Evolutionary conservation across 2,113 vertebrate genomes (phyloP).

Genomic region (Xenopus borealis): DNA sequence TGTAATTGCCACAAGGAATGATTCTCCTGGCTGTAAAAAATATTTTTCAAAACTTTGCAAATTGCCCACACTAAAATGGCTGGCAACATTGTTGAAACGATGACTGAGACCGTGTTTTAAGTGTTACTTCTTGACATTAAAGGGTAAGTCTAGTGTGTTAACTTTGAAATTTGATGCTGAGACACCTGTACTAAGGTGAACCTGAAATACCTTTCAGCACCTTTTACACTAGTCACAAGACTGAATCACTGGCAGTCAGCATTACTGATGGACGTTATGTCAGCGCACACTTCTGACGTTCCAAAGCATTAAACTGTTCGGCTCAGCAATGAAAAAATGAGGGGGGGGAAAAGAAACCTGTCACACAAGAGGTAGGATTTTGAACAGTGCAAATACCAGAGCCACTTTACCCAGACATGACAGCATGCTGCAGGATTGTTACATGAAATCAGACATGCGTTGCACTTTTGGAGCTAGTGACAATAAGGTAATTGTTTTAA

Average conservation of each 20-base stretch:
- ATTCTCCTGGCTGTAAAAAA: no score
- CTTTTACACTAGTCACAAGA: constrained; percentile 21
- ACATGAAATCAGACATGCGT: constrained; percentile 41
- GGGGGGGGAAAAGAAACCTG: constrained; percentile 21
- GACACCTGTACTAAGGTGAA: constrained; percentile 50
- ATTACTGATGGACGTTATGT: constrained; percentile 49
- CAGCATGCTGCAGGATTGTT: constrained; percentile 47
- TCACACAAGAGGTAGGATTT: constrained; percentile 47
- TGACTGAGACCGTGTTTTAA: no score
- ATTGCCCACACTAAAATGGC: no score
- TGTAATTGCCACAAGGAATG: no score
- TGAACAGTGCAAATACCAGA: constrained; percentile 42
- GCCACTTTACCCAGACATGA: constrained; percentile 45
- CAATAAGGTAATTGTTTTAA: constrained; percentile 48
- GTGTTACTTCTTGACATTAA: constrained; percentile 44
- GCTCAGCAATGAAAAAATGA: accelerated
- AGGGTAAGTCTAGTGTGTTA: constrained; percentile 41
- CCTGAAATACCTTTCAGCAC: constrained; percentile 39
- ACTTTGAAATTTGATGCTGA: constrained; percentile 46
- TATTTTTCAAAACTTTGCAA: no score
- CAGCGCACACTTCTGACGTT: constrained; percentile 50
- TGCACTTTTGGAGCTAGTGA: constrained; percentile 33
- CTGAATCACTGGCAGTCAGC: background rate
- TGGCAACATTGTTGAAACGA: no score
- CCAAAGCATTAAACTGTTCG: constrained; percentile 47